These are phyloP conservation scores for Limanda limanda DNA, from an alignment of 2,113 vertebrate species.

Conservation along the genomic window DNA sequence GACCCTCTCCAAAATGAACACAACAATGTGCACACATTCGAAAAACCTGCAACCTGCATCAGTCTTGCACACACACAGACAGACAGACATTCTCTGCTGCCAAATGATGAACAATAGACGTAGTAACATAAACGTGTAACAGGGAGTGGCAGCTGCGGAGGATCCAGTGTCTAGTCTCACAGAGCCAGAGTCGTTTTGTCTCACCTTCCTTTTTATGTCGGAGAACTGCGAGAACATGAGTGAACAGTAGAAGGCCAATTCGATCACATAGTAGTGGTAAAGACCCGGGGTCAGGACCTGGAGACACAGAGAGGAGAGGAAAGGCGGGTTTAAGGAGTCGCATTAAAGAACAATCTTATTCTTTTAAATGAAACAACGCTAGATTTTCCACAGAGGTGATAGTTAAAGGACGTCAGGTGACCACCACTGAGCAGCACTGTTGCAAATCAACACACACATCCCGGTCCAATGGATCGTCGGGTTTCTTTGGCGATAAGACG, in stretches of 20 bases:
- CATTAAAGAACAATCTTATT: neutral
- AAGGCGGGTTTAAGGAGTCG: neutral
- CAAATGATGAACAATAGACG: conserved; percentile 49
- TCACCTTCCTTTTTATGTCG: conserved; percentile 98
- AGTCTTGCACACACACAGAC: neutral
- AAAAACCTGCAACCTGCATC: conserved; percentile 1
- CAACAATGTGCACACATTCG: neutral
- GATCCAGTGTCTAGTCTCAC: neutral
- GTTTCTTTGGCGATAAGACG: neutral
- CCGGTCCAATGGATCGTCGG: neutral
- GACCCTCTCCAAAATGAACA: conserved; percentile 29
- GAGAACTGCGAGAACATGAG: conserved; percentile 99
- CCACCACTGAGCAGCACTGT: neutral
- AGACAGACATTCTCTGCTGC: neutral
- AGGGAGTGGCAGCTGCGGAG: conserved; percentile 10
- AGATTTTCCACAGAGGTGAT: too few species aligned
- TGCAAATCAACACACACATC: conserved; percentile 5
- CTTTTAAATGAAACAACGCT: neutral
- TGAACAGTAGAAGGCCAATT: conserved; percentile 97
- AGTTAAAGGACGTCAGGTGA: neutral
- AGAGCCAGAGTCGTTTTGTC: conserved; percentile 35
- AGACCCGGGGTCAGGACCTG: conserved; percentile 89
- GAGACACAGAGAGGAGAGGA: conserved; percentile 29
- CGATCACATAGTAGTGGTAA: conserved; percentile 91
- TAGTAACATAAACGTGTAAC: conserved; percentile 28